A percentile compares a stretch with the other conserved stretches of the same genome.
Conservation (phyloP, 2,888 invertebrate species). For the Trachelus tabidus region DNA sequence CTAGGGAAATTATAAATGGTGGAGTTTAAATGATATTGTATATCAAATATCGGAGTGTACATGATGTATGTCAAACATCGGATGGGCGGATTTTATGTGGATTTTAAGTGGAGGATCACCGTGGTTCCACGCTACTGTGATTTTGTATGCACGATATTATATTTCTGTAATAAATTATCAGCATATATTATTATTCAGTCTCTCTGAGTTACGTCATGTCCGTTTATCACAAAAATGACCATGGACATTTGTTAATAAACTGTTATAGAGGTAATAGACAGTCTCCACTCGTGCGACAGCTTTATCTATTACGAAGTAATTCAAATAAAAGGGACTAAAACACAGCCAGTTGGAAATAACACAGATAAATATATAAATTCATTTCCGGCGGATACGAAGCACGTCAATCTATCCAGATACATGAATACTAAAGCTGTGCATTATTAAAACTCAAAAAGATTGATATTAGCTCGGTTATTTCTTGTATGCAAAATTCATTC, state of each 20-base stretch:
- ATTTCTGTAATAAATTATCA: conserved; percentile 2
- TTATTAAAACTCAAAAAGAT: neutral
- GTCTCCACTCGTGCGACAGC: neutral
- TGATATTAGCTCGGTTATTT: neutral
- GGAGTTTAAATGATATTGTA: neutral
- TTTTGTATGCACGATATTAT: neutral
- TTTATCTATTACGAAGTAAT: neutral
- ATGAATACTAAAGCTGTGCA: neutral
- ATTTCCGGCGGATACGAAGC: neutral
- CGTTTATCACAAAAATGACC: neutral
- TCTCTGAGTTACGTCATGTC: neutral
- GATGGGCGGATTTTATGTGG: neutral
- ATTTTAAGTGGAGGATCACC: too few species aligned
- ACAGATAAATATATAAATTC: neutral
- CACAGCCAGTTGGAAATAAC: neutral
- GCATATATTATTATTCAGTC: neutral
- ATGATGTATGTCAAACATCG: neutral
- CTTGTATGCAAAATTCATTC: neutral
- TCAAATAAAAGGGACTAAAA: neutral
- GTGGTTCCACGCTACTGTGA: neutral
- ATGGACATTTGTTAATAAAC: neutral
- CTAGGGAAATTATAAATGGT: neutral
- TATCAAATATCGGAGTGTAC: neutral
- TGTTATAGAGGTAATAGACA: neutral
- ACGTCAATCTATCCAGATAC: neutral